Evolutionary conservation across 2,113 vertebrate genomes (phyloP).

Genomic region (Melanerpes aurifrons): DNA sequence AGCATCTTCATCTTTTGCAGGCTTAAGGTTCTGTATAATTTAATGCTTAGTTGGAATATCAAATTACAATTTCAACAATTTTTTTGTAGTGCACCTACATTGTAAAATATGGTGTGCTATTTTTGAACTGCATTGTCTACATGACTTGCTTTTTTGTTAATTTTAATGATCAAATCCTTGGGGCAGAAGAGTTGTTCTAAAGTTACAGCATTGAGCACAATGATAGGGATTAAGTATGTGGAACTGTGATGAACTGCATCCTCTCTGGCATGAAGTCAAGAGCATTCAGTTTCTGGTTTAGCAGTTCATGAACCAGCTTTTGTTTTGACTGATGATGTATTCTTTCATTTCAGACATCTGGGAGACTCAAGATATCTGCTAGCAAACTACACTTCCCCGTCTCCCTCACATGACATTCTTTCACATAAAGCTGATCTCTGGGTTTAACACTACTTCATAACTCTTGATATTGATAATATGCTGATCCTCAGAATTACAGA

Average conservation of each 20-base stretch:
- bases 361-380: conserved; percentile 34
- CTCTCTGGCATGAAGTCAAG: conserved; percentile 55
- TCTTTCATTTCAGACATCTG: conserved; percentile 52
- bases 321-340: conserved; percentile 54
- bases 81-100: not conserved
- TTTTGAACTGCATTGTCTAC: conserved; percentile 41
- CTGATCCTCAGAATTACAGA: not conserved
- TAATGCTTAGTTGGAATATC: not conserved
- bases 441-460: not conserved
- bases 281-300: conserved; percentile 52
- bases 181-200: conserved; percentile 44
- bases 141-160: conserved; percentile 41
- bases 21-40: not conserved
- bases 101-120: conserved; percentile 34
- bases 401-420: not conserved
- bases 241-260: conserved; percentile 61
- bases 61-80: not conserved
- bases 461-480: not conserved
- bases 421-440: not conserved
- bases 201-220: conserved; percentile 25
- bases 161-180: conserved; percentile 50
- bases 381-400: not conserved
- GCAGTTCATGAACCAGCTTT: conserved; percentile 52
- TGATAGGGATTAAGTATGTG: conserved; percentile 67
- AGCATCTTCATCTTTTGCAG: not conserved